Evolutionary conservation across 2,888 invertebrate genomes (phyloP).

Genomic region (Clitarchus hookeri): DNA sequence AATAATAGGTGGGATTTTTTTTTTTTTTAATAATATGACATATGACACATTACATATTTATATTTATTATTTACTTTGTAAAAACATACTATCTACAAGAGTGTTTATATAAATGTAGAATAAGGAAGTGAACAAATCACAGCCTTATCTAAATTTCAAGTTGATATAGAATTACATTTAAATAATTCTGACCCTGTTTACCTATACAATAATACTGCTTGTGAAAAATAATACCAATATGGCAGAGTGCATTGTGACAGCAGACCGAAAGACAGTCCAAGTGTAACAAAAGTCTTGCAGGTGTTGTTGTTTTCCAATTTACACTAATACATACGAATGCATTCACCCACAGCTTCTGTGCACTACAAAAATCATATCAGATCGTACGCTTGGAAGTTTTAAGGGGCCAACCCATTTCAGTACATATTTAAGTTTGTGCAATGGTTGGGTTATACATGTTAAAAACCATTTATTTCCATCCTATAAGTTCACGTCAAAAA

Average conservation of each 20-base stretch:
- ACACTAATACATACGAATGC: background rate
- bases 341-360: background rate
- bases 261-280: background rate
- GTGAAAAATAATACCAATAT: conserved; percentile 23
- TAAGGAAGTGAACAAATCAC: background rate
- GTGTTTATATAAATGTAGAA: conserved; percentile 12
- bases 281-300: background rate
- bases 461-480: background rate
- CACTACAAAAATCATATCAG: background rate
- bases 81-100: background rate
- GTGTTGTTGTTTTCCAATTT: background rate
- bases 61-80: conserved; percentile 1
- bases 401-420: background rate
- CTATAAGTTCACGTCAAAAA: background rate
- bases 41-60: background rate
- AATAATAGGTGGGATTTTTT: conserved; percentile 14
- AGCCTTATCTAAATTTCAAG: background rate
- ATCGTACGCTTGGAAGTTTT: background rate
- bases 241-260: background rate
- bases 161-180: background rate
- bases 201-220: conserved; percentile 17
- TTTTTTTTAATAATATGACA: background rate
- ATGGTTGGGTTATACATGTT: background rate
- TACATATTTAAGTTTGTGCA: background rate
- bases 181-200: conserved; percentile 24